Conservation (phyloP, 2,113 vertebrate species). For the Pelmatolapia mariae region DNA sequence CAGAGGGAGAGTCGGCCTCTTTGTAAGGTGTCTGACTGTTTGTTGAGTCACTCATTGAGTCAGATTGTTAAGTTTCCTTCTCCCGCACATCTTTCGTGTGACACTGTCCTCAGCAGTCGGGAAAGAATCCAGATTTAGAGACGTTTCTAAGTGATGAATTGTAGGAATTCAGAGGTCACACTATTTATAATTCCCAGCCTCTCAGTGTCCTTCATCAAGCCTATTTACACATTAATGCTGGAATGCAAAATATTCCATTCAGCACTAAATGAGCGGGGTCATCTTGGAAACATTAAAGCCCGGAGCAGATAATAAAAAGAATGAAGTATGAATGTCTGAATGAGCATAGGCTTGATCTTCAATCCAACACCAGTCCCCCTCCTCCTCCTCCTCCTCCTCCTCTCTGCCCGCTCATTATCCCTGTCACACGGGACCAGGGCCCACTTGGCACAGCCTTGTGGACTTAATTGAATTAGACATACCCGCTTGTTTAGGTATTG, state of each 20-base stretch:
- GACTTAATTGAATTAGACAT: slow-evolving; percentile 83
- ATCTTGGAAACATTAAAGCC: slow-evolving; percentile 64
- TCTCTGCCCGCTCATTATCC: slow-evolving; percentile 70
- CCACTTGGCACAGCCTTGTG: slow-evolving; percentile 74
- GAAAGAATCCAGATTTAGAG: slow-evolving; percentile 23
- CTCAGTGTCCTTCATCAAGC: slow-evolving; percentile 40
- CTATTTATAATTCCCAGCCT: slow-evolving; percentile 37
- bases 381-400: slow-evolving; percentile 1
- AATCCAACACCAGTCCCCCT: background rate
- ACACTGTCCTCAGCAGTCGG: slow-evolving; percentile 31
- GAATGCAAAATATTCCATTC: slow-evolving; percentile 70
- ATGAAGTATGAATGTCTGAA: slow-evolving; percentile 55
- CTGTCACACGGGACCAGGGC: slow-evolving; percentile 65
- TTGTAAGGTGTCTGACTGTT: background rate
- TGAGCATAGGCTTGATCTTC: slow-evolving; percentile 37
- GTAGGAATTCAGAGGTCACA: slow-evolving; percentile 32
- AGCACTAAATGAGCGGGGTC: slow-evolving; percentile 47
- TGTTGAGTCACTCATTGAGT: slow-evolving; percentile 7
- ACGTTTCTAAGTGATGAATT: slow-evolving; percentile 22
- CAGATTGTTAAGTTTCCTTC: background rate
- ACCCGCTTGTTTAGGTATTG: slow-evolving; percentile 77
- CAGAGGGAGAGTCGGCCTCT: background rate
- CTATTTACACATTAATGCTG: slow-evolving; percentile 30
- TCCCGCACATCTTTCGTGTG: slow-evolving; percentile 17
- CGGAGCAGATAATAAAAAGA: slow-evolving; percentile 27